phyloP scores from a whole-genome alignment of 1,140 invertebrate species.

The Listronotus oregonensis region DNA sequence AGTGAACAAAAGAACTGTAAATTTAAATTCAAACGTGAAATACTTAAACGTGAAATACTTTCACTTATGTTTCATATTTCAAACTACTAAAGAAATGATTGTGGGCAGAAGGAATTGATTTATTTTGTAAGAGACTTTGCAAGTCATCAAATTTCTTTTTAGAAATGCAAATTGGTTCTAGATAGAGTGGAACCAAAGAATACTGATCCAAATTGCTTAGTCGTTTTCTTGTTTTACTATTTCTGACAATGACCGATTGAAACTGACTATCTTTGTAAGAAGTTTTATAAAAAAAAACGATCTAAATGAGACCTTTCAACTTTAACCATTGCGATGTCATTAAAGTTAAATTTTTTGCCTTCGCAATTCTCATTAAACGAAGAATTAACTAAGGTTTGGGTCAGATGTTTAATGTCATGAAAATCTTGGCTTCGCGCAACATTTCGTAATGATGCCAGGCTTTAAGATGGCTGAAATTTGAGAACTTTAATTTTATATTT shows the following conservation, averaged over 20 bases:
- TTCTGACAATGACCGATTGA: slow-evolving; percentile 9
- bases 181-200: slow-evolving; percentile 1
- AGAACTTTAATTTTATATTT: slow-evolving; percentile 44
- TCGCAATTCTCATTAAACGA: slow-evolving; percentile 8
- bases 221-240: slow-evolving; percentile 13
- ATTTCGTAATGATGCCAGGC: too few relatives aligned
- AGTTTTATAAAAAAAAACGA: slow-evolving; percentile 37
- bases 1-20: too few relatives aligned
- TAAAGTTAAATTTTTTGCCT: slow-evolving; percentile 38
- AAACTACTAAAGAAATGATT: slow-evolving; percentile 12
- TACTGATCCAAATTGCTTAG: neutral
- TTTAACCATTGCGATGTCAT: slow-evolving; percentile 12
- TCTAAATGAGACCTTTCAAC: slow-evolving; percentile 16
- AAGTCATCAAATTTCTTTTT: slow-evolving; percentile 21
- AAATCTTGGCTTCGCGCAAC: slow-evolving; percentile 43
- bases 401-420: slow-evolving; percentile 34
- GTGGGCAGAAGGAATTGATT: slow-evolving; percentile 8
- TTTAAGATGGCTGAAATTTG: too few relatives aligned
- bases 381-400: slow-evolving; percentile 2
- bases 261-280: slow-evolving; percentile 14
- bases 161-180: slow-evolving; percentile 3
- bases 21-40: too few relatives aligned
- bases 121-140: slow-evolving; percentile 2
- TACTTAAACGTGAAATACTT: too few relatives aligned
- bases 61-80: slow-evolving; percentile 5